A percentile compares a stretch with the other conserved stretches of the same genome.
Conservation (phyloP, 1,140 invertebrate genomes). For the Anoplolepis gracilipes region DNA sequence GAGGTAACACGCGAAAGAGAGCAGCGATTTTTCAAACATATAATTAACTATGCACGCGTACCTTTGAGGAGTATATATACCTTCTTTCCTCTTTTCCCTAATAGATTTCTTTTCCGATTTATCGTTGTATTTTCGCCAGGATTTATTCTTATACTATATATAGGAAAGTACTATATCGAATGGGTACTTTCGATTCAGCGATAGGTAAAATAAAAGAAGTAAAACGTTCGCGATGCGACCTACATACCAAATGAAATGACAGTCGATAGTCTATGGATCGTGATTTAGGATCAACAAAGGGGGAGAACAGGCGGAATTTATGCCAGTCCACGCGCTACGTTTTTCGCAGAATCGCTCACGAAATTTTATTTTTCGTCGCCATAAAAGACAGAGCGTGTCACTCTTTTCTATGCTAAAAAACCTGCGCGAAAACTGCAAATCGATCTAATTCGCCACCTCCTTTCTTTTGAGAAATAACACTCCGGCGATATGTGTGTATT, state of each 20-base stretch:
- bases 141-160: neutral
- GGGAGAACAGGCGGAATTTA: neutral
- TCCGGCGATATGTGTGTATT: neutral
- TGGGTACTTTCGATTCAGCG: neutral
- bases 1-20: no score
- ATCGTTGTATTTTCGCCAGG: neutral
- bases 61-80: neutral
- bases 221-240: constrained; percentile 1
- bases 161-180: neutral
- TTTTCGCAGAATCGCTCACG: no score
- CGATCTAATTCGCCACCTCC: neutral
- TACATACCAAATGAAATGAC: constrained; percentile 32
- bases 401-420: neutral
- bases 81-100: neutral
- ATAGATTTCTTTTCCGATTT: neutral
- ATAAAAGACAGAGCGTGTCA: neutral
- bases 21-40: neutral
- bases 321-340: neutral
- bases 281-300: constrained; percentile 27
- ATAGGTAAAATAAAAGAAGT: constrained; percentile 14
- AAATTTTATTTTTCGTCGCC: neutral
- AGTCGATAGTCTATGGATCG: constrained; percentile 15
- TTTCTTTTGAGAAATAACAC: neutral
- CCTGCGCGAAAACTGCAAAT: neutral
- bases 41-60: neutral